Evolutionary conservation across 2,888 invertebrate genomes (phyloP).

Genomic region (Spicauda simplicius): DNA sequence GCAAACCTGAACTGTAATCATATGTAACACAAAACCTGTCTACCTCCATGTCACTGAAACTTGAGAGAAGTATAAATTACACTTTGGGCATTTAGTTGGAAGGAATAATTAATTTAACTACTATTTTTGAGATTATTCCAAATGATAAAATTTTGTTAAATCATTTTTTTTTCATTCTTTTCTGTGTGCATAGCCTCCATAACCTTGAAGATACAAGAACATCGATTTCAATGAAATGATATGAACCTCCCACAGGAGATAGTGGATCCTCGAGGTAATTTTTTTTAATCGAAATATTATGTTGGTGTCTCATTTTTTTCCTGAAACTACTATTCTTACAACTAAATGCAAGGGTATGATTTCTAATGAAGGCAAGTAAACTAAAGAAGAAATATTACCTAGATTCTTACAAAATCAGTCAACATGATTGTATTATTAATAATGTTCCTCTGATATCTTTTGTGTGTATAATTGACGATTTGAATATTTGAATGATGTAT

Average conservation of each 20-base stretch:
- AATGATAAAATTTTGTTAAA: too few species aligned
- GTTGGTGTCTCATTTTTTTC: too few species aligned
- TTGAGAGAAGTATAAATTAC: background rate
- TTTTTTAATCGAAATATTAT: too few species aligned
- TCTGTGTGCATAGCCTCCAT: too few species aligned
- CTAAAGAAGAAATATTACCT: background rate
- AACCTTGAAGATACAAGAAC: too few species aligned
- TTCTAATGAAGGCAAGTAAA: background rate
- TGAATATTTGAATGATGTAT: constrained; percentile 29
- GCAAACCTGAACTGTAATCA: constrained; percentile 24
- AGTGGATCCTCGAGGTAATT: too few species aligned
- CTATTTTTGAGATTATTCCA: too few species aligned
- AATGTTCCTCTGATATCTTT: constrained; percentile 53
- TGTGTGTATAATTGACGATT: constrained; percentile 8
- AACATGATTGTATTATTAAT: constrained; percentile 30
- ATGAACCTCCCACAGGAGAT: too few species aligned
- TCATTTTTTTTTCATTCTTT: too few species aligned
- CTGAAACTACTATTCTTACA: background rate
- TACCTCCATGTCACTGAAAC: constrained; percentile 16
- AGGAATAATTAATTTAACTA: background rate
- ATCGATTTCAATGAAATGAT: too few species aligned
- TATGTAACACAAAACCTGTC: constrained; percentile 11
- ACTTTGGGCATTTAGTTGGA: background rate
- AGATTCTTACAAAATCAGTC: background rate
- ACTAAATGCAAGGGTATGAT: background rate